Conservation (phyloP, 30 jellyfish, hydroid and myxozoan genomes). For the Sanderia malayensis region DNA sequence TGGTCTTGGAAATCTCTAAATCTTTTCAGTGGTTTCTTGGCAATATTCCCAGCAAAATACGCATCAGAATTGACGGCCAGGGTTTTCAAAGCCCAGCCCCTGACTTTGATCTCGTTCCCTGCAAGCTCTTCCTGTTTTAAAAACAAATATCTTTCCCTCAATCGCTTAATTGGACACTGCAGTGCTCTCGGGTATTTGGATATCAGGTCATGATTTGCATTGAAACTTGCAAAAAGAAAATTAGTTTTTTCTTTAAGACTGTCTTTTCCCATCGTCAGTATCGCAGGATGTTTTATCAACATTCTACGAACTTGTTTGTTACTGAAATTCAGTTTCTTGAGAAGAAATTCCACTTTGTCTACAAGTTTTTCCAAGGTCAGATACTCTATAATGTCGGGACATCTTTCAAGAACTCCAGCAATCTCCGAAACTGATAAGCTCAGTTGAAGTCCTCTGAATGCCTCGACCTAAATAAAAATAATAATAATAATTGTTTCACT, state of each 20-base stretch:
- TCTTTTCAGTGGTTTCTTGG: slow-evolving; percentile 42
- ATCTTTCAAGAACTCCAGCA: slow-evolving; percentile 26
- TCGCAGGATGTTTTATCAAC: slow-evolving; percentile 34
- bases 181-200: slow-evolving; percentile 46
- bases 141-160: slow-evolving; percentile 36
- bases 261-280: slow-evolving; percentile 29
- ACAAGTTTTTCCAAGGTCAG: slow-evolving; percentile 14
- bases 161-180: slow-evolving; percentile 22
- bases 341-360: slow-evolving; percentile 13
- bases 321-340: slow-evolving; percentile 16
- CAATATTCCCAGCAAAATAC: slow-evolving; percentile 45
- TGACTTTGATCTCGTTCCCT: slow-evolving; percentile 36
- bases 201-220: slow-evolving; percentile 13
- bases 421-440: slow-evolving; percentile 21
- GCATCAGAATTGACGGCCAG: slow-evolving; percentile 51
- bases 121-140: slow-evolving; percentile 24
- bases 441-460: slow-evolving; percentile 24
- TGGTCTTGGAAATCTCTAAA: slow-evolving; percentile 33
- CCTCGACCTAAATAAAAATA: slow-evolving; percentile 34
- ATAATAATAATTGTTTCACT: no score
- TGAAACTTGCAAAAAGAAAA: slow-evolving; percentile 19
- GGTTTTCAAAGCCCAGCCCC: slow-evolving; percentile 56
- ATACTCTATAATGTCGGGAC: slow-evolving; percentile 51
- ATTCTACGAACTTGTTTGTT: slow-evolving; percentile 35
- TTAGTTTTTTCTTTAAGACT: slow-evolving; percentile 32